These are phyloP conservation scores for Scatophagus argus DNA, from an alignment of 2,113 vertebrate genomes.

Conservation along the genomic window DNA sequence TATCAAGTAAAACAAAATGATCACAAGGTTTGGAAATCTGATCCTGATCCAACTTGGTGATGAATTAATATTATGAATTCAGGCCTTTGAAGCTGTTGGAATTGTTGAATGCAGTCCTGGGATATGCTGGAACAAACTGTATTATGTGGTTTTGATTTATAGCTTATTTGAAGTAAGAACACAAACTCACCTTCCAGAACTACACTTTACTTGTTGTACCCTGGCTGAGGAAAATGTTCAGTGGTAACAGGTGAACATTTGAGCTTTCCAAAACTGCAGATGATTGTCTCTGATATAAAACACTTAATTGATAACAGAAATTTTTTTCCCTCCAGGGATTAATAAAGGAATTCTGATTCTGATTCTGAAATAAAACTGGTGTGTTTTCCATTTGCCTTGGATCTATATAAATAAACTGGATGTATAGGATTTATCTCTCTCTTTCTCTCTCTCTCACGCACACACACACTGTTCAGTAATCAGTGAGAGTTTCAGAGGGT, in stretches of 20 bases:
- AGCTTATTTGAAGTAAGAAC: not conserved
- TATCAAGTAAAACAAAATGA: not conserved
- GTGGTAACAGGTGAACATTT: not conserved
- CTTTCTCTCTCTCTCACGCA: not conserved
- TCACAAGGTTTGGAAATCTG: too few species aligned
- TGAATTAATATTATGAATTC: not conserved
- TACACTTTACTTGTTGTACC: not conserved
- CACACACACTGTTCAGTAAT: not conserved
- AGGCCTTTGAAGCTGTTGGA: not conserved
- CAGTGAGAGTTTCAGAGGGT: not conserved
- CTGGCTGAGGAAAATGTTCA: not conserved
- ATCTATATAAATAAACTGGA: not conserved
- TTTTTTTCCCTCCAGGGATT: too few species aligned
- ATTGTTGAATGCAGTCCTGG: not conserved
- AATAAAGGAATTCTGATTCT: too few species aligned
- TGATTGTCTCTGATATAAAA: too few species aligned
- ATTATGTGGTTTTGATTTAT: conserved; percentile 7
- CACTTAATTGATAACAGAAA: too few species aligned
- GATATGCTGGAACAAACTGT: not conserved
- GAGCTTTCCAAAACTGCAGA: not conserved
- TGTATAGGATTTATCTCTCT: not conserved
- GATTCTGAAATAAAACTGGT: too few species aligned
- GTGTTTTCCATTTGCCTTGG: too few species aligned
- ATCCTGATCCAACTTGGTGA: too few species aligned
- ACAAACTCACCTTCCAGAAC: not conserved